Percentiles rank a stretch among this genome's conserved stretches.
phyloP scores from a whole-genome alignment of 2,888 invertebrate species.

The Drosophila ezoana region DNA sequence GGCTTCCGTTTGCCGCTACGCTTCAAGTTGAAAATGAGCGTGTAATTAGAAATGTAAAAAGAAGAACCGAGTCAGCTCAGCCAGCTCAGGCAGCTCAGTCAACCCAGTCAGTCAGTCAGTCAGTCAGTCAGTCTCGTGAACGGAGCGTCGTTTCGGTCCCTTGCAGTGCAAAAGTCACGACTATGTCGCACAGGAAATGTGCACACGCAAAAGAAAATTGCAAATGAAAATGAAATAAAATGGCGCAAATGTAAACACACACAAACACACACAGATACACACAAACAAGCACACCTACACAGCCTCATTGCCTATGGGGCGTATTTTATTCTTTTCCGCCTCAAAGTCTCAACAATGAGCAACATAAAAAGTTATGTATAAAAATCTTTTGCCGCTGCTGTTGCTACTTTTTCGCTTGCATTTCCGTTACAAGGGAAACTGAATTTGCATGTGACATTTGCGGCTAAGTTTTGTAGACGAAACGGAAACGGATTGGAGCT shows the following conservation, averaged over 20 bases:
- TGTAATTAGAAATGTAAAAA: conserved; percentile 75
- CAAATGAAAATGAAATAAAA: conserved; percentile 74
- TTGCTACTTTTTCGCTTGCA: conserved; percentile 68
- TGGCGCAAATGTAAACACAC: conserved; percentile 64
- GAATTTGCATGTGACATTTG: conserved; percentile 73
- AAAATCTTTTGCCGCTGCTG: conserved; percentile 60
- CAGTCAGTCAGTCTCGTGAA: conserved; percentile 21
- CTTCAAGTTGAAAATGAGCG: conserved; percentile 69
- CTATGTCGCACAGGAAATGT: conserved; percentile 66
- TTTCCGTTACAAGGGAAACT: conserved; percentile 70
- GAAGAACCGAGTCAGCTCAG: conserved; percentile 27
- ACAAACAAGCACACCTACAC: conserved; percentile 13
- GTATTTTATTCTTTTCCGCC: conserved; percentile 62
- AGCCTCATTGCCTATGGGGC: conserved; percentile 58
- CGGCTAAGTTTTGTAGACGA: conserved; percentile 44
- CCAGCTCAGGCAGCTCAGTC: conserved; percentile 8
- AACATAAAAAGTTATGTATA: conserved; percentile 71
- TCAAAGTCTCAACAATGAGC: conserved; percentile 60
- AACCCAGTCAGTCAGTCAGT: conserved; percentile 22
- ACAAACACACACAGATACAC: conserved; percentile 46
- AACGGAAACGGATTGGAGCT: conserved; percentile 7
- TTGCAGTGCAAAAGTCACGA: conserved; percentile 63
- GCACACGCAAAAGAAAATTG: conserved; percentile 69
- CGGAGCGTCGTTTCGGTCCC: conserved; percentile 8
- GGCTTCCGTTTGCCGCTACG: conserved; percentile 51